These are phyloP conservation scores for Myotis daubentonii DNA, from an alignment of 2,797 vertebrate genomes.

Conservation along the genomic window DNA sequence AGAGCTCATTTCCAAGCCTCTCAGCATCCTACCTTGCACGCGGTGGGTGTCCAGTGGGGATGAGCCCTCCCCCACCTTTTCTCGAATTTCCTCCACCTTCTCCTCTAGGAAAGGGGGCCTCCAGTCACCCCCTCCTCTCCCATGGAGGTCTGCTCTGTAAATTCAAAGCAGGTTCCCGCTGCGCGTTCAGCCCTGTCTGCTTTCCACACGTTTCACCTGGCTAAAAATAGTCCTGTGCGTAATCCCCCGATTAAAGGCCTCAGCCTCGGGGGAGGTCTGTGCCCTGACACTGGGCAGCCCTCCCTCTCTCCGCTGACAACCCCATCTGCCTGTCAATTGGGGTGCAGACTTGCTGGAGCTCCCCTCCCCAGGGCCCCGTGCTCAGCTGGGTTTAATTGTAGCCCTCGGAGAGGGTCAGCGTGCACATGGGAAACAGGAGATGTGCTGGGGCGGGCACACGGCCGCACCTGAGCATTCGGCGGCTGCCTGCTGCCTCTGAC, in stretches of 20 bases:
- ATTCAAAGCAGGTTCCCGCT: slow-evolving; percentile 82
- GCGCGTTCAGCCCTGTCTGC: slow-evolving; percentile 75
- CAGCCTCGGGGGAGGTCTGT: slow-evolving; percentile 78
- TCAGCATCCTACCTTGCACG: background rate
- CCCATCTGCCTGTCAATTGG: slow-evolving; percentile 81
- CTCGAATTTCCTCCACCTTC: background rate
- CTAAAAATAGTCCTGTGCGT: slow-evolving; percentile 79
- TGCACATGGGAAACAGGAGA: slow-evolving; percentile 79
- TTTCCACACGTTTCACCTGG: slow-evolving; percentile 81
- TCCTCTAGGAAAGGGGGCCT: background rate
- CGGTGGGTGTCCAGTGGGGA: background rate
- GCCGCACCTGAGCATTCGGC: slow-evolving; percentile 68
- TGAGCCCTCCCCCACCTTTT: background rate
- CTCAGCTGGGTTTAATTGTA: slow-evolving; percentile 82
- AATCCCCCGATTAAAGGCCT: slow-evolving; percentile 81
- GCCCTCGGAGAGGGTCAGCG: slow-evolving; percentile 75
- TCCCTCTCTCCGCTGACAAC: slow-evolving; percentile 81
- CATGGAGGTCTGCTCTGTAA: slow-evolving; percentile 67
- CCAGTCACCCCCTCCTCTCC: slow-evolving; percentile 36
- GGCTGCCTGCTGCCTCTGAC: slow-evolving; percentile 22
- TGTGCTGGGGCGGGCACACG: slow-evolving; percentile 61
- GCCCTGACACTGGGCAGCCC: slow-evolving; percentile 78
- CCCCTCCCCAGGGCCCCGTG: slow-evolving; percentile 68
- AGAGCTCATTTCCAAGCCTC: background rate
- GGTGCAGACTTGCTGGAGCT: slow-evolving; percentile 77